Evolutionary conservation across 2,113 vertebrate genomes (phyloP), one percentile per base, ranked within the genome.

Genomic region (Puffinus mauretanicus): DNA sequence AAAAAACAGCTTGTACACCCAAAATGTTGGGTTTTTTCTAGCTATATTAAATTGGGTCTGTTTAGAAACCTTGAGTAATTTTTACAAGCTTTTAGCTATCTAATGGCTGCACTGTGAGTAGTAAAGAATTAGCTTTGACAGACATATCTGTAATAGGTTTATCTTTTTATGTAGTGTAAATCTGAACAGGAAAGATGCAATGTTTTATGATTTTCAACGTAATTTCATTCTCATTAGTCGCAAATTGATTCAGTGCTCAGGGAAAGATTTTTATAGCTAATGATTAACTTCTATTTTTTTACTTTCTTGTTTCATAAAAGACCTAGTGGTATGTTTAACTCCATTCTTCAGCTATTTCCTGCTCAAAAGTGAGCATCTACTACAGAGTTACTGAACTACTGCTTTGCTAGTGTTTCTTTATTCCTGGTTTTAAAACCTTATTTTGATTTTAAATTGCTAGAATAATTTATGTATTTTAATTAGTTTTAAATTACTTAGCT

Each of bases 121-220:
- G 58, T 91, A 90, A 97, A 96, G 90, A 91, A 69, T 96, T 84
- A 81, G 67, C 77, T 94, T 96, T 94, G 79, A 94, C 78, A 87
- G 87, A 46, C 94, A 67, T 60, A 71, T 73, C 60, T 92, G 64
- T 95, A 92, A 81, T 89, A 83, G 82, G 62, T 79, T 82, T 97
- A 49, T 94, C 90, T 97, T 96, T 96, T 93, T 90, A 94, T 54
- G 70, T 83, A 88, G 58, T 49, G 64, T 57, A 85, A 93, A 70
- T 83, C 79, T 64, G 79, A 96, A 91, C 54, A 70, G 92, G 86
- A 95, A 91, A 87, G 86, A 83, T 91, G 49, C 15, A 92, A 6
- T 67, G 32, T 40, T 90, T 76, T 93, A 86, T 76, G 78, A 87
- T 76, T 94, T 95, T 92, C 64, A 36, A 17, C 34, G 20, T 86